phyloP scores from a whole-genome alignment of 2,797 vertebrate species.

The Euphonia xanthogaster region DNA sequence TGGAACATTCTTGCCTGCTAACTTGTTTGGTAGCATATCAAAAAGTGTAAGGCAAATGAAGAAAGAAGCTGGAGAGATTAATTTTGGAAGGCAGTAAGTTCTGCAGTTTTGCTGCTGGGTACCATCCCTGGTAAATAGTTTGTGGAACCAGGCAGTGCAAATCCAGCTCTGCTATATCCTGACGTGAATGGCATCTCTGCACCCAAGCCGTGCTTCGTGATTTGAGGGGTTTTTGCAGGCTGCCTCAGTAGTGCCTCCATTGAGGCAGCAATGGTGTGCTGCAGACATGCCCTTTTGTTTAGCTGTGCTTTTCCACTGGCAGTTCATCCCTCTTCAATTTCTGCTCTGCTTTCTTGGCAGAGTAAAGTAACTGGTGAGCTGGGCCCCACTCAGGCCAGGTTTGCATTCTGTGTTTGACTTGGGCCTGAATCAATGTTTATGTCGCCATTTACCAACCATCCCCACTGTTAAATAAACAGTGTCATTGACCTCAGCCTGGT shows the following conservation, averaged over 20 bases:
- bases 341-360: not conserved
- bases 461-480: conserved; percentile 27
- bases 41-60: not conserved
- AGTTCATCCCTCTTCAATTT: not conserved
- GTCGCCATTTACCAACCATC: not conserved
- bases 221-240: not conserved
- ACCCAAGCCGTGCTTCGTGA: not conserved
- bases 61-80: not conserved
- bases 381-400: not conserved
- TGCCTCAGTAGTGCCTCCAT: not conserved
- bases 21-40: not conserved
- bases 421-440: conserved; percentile 15
- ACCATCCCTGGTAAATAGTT: not conserved
- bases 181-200: not conserved
- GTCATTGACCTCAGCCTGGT: not conserved
- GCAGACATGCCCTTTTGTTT: not conserved
- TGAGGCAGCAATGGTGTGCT: not conserved
- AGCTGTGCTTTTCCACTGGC: not conserved
- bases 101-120: not conserved
- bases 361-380: not conserved
- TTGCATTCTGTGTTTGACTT: conserved; percentile 39
- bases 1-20: not conserved
- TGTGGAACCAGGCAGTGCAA: not conserved
- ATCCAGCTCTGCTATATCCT: not conserved
- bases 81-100: not conserved